A percentile compares a stretch with the other conserved stretches of the same genome.
phyloP scores from a whole-genome alignment of 2,113 vertebrate genomes.

The Gallinago media region DNA sequence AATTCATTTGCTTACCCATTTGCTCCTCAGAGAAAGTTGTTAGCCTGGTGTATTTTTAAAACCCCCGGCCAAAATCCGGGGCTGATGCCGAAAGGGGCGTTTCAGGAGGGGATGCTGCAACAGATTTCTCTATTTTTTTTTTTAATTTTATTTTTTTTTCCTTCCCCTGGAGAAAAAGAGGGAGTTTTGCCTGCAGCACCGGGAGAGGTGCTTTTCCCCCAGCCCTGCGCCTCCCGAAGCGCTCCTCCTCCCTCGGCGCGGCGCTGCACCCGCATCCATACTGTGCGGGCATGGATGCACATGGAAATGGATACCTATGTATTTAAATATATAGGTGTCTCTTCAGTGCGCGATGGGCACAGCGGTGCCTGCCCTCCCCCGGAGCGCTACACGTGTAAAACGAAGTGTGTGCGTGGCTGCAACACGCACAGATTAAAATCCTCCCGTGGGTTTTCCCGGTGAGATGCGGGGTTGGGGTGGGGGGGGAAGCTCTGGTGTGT shows the following conservation, averaged over 20 bases:
- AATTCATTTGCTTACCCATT: slow-evolving; percentile 79
- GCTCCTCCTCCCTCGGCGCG: neutral
- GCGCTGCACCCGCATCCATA: neutral
- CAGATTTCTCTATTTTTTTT: neutral
- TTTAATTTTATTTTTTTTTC: neutral
- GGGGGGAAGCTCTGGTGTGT: too few species aligned
- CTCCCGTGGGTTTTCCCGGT: neutral
- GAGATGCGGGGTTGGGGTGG: neutral
- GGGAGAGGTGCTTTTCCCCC: neutral
- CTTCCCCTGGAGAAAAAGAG: neutral
- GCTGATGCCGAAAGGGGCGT: neutral
- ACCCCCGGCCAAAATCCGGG: too few species aligned
- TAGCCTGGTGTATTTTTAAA: slow-evolving; percentile 28
- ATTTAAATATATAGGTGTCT: fast-evolving
- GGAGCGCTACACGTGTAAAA: fast-evolving
- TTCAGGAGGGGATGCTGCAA: neutral
- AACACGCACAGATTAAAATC: fast-evolving
- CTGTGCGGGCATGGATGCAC: neutral
- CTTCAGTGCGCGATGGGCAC: fast-evolving
- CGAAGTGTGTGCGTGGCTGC: fast-evolving
- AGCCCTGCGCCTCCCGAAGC: neutral
- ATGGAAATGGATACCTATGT: too few species aligned
- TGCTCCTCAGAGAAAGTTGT: slow-evolving; percentile 73
- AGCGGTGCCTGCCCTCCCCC: fast-evolving
- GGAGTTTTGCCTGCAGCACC: neutral